Evolutionary conservation across 2,113 vertebrate species (phyloP).

Genomic region (Ictalurus punctatus): DNA sequence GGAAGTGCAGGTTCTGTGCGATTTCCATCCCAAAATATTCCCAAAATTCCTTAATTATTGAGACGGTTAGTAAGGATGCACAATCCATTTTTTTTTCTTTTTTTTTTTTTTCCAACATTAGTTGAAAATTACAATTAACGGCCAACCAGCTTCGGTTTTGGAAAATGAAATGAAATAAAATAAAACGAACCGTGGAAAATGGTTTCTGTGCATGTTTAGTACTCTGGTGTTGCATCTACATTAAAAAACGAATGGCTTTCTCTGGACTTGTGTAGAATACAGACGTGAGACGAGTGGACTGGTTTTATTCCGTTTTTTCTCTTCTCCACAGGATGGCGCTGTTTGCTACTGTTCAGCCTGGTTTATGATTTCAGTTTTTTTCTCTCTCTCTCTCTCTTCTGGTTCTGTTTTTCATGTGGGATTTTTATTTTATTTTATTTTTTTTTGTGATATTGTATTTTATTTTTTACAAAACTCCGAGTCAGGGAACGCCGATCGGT

Average conservation of each 20-base stretch:
- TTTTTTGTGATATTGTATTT: slow-evolving; percentile 38
- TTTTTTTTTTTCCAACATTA: too few species aligned
- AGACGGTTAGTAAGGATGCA: not conserved
- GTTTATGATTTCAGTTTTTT: slow-evolving; percentile 24
- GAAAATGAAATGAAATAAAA: not conserved
- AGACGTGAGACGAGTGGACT: slow-evolving; percentile 34
- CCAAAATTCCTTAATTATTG: not conserved
- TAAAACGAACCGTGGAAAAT: not conserved
- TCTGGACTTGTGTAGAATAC: not conserved
- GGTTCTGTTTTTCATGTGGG: slow-evolving; percentile 40
- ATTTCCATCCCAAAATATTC: not conserved
- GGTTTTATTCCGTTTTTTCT: slow-evolving; percentile 59
- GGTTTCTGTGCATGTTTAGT: not conserved
- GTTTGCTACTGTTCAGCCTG: slow-evolving; percentile 35
- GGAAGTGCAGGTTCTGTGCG: too few species aligned
- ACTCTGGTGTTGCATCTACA: not conserved
- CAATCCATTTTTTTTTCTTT: too few species aligned
- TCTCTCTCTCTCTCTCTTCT: not conserved
- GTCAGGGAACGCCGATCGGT: slow-evolving; percentile 75
- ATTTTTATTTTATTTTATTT: not conserved
- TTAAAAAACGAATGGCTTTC: not conserved
- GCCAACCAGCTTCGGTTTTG: not conserved
- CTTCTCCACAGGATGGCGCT: slow-evolving; percentile 22
- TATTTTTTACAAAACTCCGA: slow-evolving; percentile 60
- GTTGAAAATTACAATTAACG: too few species aligned